phyloP scores from a whole-genome alignment of 2,113 vertebrate genomes.

The Neoarius graeffei region DNA sequence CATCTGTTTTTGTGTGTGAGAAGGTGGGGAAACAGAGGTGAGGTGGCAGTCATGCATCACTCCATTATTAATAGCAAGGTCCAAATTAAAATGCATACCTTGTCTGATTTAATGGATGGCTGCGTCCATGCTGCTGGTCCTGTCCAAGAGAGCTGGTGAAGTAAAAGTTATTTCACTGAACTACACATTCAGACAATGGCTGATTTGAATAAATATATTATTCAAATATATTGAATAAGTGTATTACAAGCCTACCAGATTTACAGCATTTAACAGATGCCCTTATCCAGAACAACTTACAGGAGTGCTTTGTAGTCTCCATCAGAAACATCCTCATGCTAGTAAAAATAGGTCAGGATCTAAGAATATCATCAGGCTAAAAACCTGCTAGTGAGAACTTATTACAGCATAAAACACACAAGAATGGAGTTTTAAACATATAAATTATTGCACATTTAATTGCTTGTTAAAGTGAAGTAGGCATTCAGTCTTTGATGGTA shows the following conservation, averaged over 20 bases:
- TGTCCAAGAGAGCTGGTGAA: conserved; percentile 35
- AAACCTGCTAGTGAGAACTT: background rate
- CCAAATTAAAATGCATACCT: conserved; percentile 75
- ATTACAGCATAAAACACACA: background rate
- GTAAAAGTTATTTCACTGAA: conserved; percentile 4
- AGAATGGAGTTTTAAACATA: background rate
- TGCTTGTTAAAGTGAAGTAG: background rate
- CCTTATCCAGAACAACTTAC: background rate
- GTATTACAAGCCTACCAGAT: conserved; percentile 2
- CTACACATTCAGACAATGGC: background rate
- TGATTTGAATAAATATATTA: background rate
- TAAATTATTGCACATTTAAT: background rate
- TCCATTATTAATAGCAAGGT: conserved; percentile 77
- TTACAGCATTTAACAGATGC: background rate
- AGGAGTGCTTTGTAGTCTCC: background rate
- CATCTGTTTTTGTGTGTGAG: conserved; percentile 13
- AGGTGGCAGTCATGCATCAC: conserved; percentile 70
- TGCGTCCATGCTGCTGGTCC: conserved; percentile 54
- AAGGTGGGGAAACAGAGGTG: conserved; percentile 18
- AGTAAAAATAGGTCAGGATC: background rate
- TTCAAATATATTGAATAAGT: no score
- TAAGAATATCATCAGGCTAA: background rate
- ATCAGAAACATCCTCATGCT: background rate
- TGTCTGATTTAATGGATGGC: conserved; percentile 74
- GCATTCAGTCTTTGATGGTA: background rate